Percentiles rank a stretch among this genome's conserved stretches.
These are phyloP conservation scores for Crenichthys baileyi DNA, from an alignment of 2,797 vertebrate genomes.

Conservation along the genomic window DNA sequence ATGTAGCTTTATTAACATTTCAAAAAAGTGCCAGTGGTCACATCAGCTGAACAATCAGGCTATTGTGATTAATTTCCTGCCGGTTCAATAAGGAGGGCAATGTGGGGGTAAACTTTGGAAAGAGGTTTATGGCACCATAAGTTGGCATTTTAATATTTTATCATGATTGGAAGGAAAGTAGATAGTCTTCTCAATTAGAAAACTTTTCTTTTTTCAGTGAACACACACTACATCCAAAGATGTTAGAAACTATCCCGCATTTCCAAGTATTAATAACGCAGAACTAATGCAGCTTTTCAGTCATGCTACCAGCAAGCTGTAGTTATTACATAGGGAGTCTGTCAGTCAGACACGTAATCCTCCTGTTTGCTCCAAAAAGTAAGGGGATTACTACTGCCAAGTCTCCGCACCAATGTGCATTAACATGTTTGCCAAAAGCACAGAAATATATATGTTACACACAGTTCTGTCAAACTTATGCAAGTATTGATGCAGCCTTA, in stretches of 20 bases:
- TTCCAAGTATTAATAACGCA: neutral
- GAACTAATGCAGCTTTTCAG: slow-evolving; percentile 1
- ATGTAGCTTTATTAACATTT: slow-evolving; percentile 71
- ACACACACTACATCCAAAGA: neutral
- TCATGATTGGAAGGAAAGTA: neutral
- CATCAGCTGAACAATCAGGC: slow-evolving; percentile 47
- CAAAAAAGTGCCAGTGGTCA: slow-evolving; percentile 53
- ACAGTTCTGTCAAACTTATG: no score
- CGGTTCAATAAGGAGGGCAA: slow-evolving; percentile 19
- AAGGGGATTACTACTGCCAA: neutral
- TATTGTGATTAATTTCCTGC: slow-evolving; percentile 50
- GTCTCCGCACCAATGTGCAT: neutral
- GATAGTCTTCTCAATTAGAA: neutral
- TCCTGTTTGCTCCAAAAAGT: neutral
- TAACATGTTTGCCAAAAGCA: neutral
- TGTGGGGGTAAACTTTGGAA: slow-evolving; percentile 4
- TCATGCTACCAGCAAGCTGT: neutral
- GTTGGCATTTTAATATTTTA: slow-evolving; percentile 9
- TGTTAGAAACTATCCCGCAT: neutral
- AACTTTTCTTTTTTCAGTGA: neutral
- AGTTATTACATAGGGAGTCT: neutral
- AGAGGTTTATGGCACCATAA: slow-evolving; percentile 21
- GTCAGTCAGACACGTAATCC: neutral
- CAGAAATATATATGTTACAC: no score
- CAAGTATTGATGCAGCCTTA: neutral